Percentiles rank a stretch among this genome's conserved stretches.
phyloP scores from a whole-genome alignment of 2,888 invertebrate species.

The Crematogaster levior region DNA sequence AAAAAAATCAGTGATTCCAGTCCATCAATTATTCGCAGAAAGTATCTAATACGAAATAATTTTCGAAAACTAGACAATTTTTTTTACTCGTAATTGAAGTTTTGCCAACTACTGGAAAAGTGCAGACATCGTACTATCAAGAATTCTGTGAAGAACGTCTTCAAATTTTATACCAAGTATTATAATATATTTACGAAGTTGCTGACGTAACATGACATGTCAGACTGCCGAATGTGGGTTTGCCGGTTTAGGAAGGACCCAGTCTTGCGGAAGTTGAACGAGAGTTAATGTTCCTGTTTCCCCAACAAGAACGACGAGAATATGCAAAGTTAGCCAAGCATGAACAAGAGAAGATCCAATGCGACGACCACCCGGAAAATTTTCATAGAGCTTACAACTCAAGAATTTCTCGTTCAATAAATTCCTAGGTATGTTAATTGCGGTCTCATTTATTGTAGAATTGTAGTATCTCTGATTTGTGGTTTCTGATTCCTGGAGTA shows the following conservation, averaged over 20 bases:
- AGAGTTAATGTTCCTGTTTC: conserved; percentile 41
- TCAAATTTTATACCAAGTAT: neutral
- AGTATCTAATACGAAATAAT: neutral
- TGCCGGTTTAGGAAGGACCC: neutral
- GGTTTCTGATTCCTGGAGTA: too few species aligned
- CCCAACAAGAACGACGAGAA: conserved; percentile 5
- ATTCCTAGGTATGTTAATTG: conserved; percentile 48
- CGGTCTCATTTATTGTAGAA: neutral
- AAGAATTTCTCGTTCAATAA: conserved; percentile 42
- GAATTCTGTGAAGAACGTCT: neutral
- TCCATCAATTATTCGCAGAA: neutral
- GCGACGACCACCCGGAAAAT: conserved; percentile 9
- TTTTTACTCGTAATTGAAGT: conserved; percentile 2
- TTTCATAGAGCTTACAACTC: conserved; percentile 6
- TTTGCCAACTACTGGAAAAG: neutral
- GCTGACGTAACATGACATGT: neutral
- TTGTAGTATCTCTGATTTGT: neutral
- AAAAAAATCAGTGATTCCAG: neutral
- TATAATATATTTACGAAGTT: neutral
- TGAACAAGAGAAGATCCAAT: conserved; percentile 45
- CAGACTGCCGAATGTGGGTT: conserved; percentile 23
- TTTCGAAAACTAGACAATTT: neutral
- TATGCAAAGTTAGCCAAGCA: conserved; percentile 37
- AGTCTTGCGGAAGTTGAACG: conserved; percentile 22
- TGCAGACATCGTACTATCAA: neutral